phyloP scores from a whole-genome alignment of 2,113 vertebrate species.

The Oreotrochilus melanogaster region DNA sequence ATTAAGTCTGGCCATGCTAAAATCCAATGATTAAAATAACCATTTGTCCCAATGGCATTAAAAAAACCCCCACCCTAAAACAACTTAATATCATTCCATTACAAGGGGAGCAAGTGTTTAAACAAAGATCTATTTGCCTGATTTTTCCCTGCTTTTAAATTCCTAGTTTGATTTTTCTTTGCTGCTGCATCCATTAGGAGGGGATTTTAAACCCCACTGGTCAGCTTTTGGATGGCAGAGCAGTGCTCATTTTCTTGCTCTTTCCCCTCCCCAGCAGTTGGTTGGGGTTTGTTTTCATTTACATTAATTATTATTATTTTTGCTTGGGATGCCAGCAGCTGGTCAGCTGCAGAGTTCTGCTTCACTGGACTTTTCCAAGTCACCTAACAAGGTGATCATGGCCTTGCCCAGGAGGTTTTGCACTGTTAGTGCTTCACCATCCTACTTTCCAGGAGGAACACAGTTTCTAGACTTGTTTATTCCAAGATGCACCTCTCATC shows the following conservation, averaged over 20 bases:
- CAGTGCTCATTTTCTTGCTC: background rate
- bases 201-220: slow-evolving; percentile 31
- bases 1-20: background rate
- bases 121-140: slow-evolving; percentile 7
- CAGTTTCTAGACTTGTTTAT: background rate
- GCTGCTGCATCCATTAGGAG: background rate
- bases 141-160: background rate
- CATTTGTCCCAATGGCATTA: background rate
- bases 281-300: background rate
- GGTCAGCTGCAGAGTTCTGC: background rate
- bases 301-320: background rate
- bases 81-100: slow-evolving; percentile 2
- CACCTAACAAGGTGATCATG: background rate
- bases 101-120: background rate
- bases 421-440: background rate
- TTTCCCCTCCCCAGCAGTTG: background rate
- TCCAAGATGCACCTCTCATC: background rate
- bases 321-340: background rate
- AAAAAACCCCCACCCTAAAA: background rate
- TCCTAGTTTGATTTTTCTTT: background rate
- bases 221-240: background rate
- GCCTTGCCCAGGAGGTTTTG: background rate
- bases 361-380: background rate
- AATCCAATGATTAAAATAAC: background rate
- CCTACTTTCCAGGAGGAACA: background rate